A percentile compares a stretch with the other conserved stretches of the same genome.
Evolutionary conservation across 2,113 vertebrate species (phyloP).

Genomic region (Cryptoleucopteryx plumbea): DNA sequence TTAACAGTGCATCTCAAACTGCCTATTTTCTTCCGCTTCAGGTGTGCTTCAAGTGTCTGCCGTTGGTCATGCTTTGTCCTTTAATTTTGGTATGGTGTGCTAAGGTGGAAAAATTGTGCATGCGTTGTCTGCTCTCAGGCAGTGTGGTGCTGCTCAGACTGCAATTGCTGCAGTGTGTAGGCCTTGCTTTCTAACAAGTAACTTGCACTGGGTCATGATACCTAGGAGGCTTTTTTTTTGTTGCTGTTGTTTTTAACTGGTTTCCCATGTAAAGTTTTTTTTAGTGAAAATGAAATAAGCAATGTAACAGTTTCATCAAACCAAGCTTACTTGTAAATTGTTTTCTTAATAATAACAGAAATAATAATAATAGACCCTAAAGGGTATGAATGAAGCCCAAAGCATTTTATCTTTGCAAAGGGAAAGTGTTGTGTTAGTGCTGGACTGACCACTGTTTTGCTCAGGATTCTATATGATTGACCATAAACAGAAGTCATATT

Average conservation of each 20-base stretch:
- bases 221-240: neutral
- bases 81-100: neutral
- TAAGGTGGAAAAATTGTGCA: neutral
- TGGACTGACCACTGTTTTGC: too few relatives aligned
- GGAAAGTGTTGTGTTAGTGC: neutral
- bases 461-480: neutral
- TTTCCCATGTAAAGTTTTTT: neutral
- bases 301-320: neutral
- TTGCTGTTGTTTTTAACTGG: neutral
- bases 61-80: fast-evolving
- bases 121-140: neutral
- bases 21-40: neutral
- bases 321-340: neutral
- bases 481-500: neutral
- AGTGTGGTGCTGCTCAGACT: neutral
- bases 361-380: neutral
- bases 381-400: neutral
- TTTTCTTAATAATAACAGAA: neutral
- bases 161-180: neutral
- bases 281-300: neutral
- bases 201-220: neutral
- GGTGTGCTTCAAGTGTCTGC: neutral
- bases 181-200: neutral
- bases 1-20: neutral
- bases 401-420: neutral